Evolutionary conservation across 2,113 vertebrate genomes (phyloP).

Genomic region (Callipepla squamata): DNA sequence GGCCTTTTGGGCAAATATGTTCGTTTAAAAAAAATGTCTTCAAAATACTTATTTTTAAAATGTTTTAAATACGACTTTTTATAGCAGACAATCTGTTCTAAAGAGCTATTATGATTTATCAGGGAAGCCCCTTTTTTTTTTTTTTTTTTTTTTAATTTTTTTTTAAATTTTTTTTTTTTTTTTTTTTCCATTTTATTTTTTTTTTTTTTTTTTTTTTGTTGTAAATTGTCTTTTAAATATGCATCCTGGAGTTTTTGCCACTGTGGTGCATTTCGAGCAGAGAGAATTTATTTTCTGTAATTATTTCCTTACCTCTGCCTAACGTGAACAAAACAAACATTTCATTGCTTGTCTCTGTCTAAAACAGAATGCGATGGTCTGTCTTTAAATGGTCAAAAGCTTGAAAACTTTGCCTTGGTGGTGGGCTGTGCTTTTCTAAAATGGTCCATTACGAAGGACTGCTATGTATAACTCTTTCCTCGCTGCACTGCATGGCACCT

Average conservation of each 20-base stretch:
- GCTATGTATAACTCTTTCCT: background rate
- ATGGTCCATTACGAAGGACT: background rate
- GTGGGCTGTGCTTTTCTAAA: constrained; percentile 12
- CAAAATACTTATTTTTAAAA: constrained; percentile 64
- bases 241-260: constrained; percentile 6
- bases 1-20: constrained; percentile 77
- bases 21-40: constrained; percentile 69
- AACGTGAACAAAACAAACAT: background rate
- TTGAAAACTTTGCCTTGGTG: constrained; percentile 12
- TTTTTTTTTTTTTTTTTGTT: background rate
- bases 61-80: constrained; percentile 71
- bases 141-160: too few relatives aligned
- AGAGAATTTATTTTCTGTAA: background rate
- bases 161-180: background rate
- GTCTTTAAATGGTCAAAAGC: background rate
- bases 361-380: background rate
- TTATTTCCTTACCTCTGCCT: background rate
- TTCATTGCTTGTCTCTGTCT: background rate
- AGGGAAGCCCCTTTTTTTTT: constrained; percentile 25
- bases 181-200: background rate
- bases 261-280: background rate
- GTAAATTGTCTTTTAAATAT: constrained; percentile 58
- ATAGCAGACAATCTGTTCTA: constrained; percentile 62
- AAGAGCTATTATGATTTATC: constrained; percentile 70
- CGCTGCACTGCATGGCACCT: background rate